phyloP scores from a whole-genome alignment of 2,113 vertebrate genomes.

The Oriolus oriolus region DNA sequence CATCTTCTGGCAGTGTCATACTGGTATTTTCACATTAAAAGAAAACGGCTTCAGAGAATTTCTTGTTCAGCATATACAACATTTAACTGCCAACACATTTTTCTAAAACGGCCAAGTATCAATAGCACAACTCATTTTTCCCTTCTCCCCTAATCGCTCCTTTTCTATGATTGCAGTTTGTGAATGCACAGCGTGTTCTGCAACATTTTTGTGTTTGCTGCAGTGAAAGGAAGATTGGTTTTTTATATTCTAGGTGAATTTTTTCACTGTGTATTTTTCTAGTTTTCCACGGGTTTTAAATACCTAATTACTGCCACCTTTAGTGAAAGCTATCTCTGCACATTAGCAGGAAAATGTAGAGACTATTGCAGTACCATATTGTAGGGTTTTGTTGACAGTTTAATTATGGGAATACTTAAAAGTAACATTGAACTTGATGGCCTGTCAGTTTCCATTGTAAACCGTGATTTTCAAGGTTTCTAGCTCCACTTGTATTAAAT shows the following conservation, averaged over 20 bases:
- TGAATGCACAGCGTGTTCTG: neutral
- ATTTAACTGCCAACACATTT: neutral
- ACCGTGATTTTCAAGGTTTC: neutral
- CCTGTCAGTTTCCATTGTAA: slow-evolving; percentile 39
- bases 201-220: neutral
- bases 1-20: neutral
- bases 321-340: slow-evolving; percentile 7
- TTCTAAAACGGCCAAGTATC: neutral
- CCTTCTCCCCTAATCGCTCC: neutral
- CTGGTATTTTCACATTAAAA: neutral
- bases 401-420: slow-evolving; percentile 20
- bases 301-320: neutral
- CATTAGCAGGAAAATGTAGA: neutral
- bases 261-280: neutral
- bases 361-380: neutral
- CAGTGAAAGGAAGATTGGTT: neutral
- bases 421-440: slow-evolving; percentile 7
- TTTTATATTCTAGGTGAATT: neutral
- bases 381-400: neutral
- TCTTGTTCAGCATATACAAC: neutral
- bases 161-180: neutral
- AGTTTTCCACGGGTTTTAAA: neutral
- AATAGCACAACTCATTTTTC: neutral
- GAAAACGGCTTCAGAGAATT: neutral
- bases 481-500: neutral